phyloP scores from a whole-genome alignment of 1,140 invertebrate genomes.

The Bilobella aurantiaca region DNA sequence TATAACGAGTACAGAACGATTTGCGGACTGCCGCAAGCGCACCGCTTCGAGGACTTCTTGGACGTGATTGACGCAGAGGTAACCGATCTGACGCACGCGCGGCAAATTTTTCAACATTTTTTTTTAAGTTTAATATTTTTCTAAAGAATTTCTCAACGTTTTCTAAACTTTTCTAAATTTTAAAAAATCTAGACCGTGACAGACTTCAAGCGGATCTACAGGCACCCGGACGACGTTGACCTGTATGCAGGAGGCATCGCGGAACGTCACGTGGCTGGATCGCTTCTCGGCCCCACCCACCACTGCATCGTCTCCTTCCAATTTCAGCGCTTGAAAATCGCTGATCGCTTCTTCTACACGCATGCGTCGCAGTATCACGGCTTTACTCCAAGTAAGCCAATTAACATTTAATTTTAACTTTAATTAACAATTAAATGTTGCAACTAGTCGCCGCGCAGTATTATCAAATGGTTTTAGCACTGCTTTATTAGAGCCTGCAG shows the following conservation, averaged over 20 bases:
- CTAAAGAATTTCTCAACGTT: too few relatives aligned
- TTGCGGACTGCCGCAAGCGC: conserved; percentile 62
- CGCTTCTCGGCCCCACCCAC: conserved; percentile 41
- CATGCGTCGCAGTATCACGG: conserved; percentile 37
- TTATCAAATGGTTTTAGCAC: too few relatives aligned
- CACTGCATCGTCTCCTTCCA: conserved; percentile 39
- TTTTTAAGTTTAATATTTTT: too few relatives aligned
- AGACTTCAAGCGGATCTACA: conserved; percentile 31
- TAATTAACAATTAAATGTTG: too few relatives aligned
- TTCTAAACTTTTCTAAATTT: too few relatives aligned
- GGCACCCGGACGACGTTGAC: conserved; percentile 40
- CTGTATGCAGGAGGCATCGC: conserved; percentile 38
- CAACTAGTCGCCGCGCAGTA: too few relatives aligned
- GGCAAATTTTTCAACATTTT: conserved; percentile 2
- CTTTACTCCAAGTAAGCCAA: conserved; percentile 38
- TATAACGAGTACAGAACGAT: conserved; percentile 44
- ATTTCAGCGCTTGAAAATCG: conserved; percentile 37
- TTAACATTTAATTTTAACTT: not conserved
- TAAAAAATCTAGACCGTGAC: conserved; percentile 35
- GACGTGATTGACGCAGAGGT: conserved; percentile 61
- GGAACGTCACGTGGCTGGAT: conserved; percentile 38
- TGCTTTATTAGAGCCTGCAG: too few relatives aligned
- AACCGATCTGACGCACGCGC: conserved; percentile 17
- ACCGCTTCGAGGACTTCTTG: conserved; percentile 60
- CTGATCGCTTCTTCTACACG: conserved; percentile 41